These are phyloP conservation scores for Morpho helenor DNA, from an alignment of 2,888 invertebrate species.

Conservation along the genomic window DNA sequence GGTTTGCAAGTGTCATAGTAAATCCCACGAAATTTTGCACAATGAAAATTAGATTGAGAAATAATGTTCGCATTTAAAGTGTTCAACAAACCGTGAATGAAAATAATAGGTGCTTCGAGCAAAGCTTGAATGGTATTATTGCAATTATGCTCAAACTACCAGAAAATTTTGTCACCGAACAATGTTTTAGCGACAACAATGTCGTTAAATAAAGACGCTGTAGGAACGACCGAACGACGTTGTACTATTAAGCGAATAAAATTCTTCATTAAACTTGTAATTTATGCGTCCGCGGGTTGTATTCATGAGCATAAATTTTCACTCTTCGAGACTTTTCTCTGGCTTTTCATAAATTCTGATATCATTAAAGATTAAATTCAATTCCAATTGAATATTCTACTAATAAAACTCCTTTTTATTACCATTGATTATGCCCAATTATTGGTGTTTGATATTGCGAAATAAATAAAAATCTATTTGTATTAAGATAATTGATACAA, in stretches of 20 bases:
- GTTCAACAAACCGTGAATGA: constrained; percentile 59
- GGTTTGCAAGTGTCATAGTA: no score
- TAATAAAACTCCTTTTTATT: no score
- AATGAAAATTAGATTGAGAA: constrained; percentile 50
- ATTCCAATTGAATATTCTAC: constrained; percentile 13
- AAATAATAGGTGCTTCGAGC: constrained; percentile 49
- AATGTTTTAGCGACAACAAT: constrained; percentile 44
- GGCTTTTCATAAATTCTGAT: neutral
- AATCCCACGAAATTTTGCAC: constrained; percentile 41
- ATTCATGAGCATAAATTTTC: constrained; percentile 45
- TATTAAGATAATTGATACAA: no score
- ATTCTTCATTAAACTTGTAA: constrained; percentile 48
- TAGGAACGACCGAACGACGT: constrained; percentile 28
- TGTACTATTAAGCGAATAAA: constrained; percentile 40
- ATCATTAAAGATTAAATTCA: constrained; percentile 17
- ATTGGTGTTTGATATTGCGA: no score
- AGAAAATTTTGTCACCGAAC: constrained; percentile 54
- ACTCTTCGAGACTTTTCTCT: constrained; percentile 26
- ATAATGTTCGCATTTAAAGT: constrained; percentile 54
- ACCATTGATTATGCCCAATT: neutral
- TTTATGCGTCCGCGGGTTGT: constrained; percentile 48
- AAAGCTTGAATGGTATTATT: constrained; percentile 52
- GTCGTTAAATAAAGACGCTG: constrained; percentile 44
- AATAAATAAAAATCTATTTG: no score
- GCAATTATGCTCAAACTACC: constrained; percentile 60